Evolutionary conservation across 2,888 invertebrate species (phyloP), one percentile per base, ranked within the genome.

Genomic region (Drosophila paracracens): DNA sequence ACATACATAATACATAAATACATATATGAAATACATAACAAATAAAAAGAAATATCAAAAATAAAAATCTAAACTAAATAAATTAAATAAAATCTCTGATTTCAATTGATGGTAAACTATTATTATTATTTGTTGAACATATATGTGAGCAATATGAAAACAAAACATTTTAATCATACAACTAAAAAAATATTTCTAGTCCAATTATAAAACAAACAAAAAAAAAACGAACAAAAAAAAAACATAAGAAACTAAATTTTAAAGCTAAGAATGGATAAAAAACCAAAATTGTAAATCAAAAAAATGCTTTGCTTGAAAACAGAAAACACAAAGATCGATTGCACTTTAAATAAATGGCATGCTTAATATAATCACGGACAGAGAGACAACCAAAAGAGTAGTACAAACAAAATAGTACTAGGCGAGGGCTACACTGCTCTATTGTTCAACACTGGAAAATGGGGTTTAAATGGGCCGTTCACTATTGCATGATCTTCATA

Each of bases 181-280:
- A 58, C 60, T 68, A 70, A 70, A 70, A 69, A 50, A 72, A 88
- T 88, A 85, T 76, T 86, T 88, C 88, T 88, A 88, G 88, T 88
- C 88, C 86, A 88, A 88, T 86, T 83, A 86, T 75, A 53, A 70
- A 60, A 72, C 57, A 78, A 61, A 48, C 4, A 54, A 16, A 36
- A 40, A 35, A 35, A 53, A 51, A 51, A 29, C 31, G 13, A 51
- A 31, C n/a, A 13, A 21, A 25, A 27, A 38, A 46, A 40, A 31
- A 50, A 64, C 51, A 29, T 35, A 66, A 70, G 70, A 48, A 54
- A 60, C 38, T 21, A 21, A 70, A 46, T 51, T 36, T 35, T 48
- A 53, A 69, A 51, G 31, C 51, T 51, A 74, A 67, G 46, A 63
- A 71, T 25, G 46, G 35, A 53, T 48, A 33, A 29, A 67, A 76